Percentiles rank a stretch among this genome's conserved stretches.
Evolutionary conservation across 2,113 vertebrate species (phyloP).

Genomic region (Saguinus imperator): DNA sequence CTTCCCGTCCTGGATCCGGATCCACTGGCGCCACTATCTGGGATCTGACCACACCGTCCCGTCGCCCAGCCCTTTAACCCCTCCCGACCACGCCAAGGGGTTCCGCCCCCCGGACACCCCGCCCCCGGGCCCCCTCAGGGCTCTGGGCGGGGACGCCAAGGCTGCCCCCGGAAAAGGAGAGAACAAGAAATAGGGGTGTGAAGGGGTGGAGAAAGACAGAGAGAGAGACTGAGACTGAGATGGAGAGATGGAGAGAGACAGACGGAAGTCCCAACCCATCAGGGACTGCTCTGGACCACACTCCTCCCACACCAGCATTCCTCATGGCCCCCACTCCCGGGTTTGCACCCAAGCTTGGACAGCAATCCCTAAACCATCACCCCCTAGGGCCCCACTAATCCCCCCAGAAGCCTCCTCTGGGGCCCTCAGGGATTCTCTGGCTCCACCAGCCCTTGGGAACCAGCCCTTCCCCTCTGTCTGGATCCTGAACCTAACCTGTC

Average conservation of each 20-base stretch:
- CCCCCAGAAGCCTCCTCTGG: not conserved
- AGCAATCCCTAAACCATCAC: not conserved
- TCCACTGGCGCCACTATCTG: not conserved
- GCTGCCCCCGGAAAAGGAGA: not conserved
- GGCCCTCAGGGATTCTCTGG: not conserved
- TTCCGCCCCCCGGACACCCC: not conserved
- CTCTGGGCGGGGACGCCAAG: not conserved
- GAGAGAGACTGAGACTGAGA: not conserved
- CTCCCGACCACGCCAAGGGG: not conserved
- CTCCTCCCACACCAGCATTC: not conserved
- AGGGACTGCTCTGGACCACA: not conserved
- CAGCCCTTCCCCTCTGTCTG: not conserved
- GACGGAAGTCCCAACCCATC: not conserved
- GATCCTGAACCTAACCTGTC: not conserved
- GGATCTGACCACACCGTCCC: not conserved
- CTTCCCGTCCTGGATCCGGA: not conserved
- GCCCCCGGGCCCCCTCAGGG: not conserved
- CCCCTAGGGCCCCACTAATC: too few species aligned
- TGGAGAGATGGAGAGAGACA: not conserved
- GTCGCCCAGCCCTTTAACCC: constrained; percentile 47
- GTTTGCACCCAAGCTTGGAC: not conserved
- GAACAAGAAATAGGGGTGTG: not conserved
- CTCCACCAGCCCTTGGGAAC: not conserved
- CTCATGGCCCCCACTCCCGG: not conserved
- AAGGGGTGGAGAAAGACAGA: not conserved